phyloP scores from a whole-genome alignment of 2,113 vertebrate genomes.

The Bufo bufo region DNA sequence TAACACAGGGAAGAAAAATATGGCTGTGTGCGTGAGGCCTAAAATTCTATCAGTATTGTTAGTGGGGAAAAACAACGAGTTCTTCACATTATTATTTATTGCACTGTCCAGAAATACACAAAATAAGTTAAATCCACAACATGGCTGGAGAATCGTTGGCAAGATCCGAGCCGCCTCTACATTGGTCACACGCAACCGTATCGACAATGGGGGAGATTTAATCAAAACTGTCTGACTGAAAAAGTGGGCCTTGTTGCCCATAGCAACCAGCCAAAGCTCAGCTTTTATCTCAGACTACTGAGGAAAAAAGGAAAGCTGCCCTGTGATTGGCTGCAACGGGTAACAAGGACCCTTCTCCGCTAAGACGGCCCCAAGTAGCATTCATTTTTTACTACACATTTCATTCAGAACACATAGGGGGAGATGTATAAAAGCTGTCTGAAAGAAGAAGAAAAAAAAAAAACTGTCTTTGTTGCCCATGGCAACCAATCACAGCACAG shows the following conservation, averaged over 20 bases:
- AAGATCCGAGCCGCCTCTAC: no score
- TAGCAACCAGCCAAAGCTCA: not conserved
- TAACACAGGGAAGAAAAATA: no score
- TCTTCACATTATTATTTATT: not conserved
- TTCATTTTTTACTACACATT: not conserved
- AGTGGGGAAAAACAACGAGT: not conserved
- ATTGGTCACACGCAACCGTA: no score
- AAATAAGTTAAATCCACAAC: not conserved
- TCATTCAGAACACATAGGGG: not conserved
- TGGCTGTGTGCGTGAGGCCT: not conserved
- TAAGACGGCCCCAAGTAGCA: no score
- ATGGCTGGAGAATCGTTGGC: not conserved
- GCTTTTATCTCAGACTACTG: not conserved
- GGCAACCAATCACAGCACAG: no score
- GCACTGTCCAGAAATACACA: constrained; percentile 14
- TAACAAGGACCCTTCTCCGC: not conserved
- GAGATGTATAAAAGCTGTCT: no score
- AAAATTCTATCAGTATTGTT: not conserved
- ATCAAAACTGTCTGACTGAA: no score
- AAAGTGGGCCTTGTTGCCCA: not conserved
- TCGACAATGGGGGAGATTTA: no score
- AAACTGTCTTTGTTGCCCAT: no score
- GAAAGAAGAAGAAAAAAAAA: no score
- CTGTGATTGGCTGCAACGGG: not conserved
- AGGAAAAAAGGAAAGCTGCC: not conserved